These are phyloP conservation scores for Chlorops oryzae DNA, from an alignment of 1,140 invertebrate genomes.

Conservation along the genomic window DNA sequence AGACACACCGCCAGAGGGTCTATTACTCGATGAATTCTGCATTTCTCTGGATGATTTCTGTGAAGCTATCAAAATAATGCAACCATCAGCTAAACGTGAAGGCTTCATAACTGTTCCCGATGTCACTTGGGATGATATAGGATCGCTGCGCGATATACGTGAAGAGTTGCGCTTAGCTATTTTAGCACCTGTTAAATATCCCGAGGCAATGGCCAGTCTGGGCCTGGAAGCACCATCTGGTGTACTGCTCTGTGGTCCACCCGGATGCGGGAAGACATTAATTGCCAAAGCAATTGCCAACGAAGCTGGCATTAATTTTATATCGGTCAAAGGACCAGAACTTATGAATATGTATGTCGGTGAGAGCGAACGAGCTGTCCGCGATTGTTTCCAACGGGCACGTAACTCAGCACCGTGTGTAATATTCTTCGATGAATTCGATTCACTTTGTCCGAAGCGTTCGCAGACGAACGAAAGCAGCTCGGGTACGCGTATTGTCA, in stretches of 20 bases:
- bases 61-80: slow-evolving; percentile 71
- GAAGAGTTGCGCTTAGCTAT: slow-evolving; percentile 87
- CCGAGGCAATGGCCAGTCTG: slow-evolving; percentile 69
- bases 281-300: slow-evolving; percentile 92
- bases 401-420: slow-evolving; percentile 94
- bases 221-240: slow-evolving; percentile 78
- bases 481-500: slow-evolving; percentile 79
- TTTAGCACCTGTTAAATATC: slow-evolving; percentile 83
- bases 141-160: slow-evolving; percentile 80
- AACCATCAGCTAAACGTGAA: slow-evolving; percentile 92
- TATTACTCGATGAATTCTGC: slow-evolving; percentile 50
- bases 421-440: slow-evolving; percentile 99
- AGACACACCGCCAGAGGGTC: slow-evolving; percentile 35
- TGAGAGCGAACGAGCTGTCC: slow-evolving; percentile 94
- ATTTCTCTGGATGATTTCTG: slow-evolving; percentile 72
- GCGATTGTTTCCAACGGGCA: slow-evolving; percentile 90
- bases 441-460: slow-evolving; percentile 89
- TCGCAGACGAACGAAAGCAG: slow-evolving; percentile 67
- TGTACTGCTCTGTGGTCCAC: slow-evolving; percentile 87
- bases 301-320: slow-evolving; percentile 94
- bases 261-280: slow-evolving; percentile 87
- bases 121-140: slow-evolving; percentile 95
- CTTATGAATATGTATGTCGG: slow-evolving; percentile 98
- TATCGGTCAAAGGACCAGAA: slow-evolving; percentile 95
- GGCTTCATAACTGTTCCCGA: slow-evolving; percentile 97